These are phyloP conservation scores for Nebria salina DNA, from an alignment of 2,888 invertebrate species.

Conservation along the genomic window DNA sequence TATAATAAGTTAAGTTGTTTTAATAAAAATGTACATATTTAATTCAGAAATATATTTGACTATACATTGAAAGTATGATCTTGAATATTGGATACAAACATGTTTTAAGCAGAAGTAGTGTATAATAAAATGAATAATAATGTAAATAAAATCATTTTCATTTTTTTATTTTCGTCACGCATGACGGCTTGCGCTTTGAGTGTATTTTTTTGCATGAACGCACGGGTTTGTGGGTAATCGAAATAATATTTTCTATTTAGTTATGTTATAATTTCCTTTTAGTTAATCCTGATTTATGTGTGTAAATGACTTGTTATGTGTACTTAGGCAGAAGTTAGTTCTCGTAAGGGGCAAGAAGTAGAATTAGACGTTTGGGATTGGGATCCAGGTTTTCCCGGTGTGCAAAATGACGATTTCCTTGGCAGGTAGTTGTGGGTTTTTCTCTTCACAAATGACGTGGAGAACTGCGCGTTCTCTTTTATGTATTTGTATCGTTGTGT, in stretches of 20 bases:
- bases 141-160: conserved; percentile 30
- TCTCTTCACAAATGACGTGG: not conserved
- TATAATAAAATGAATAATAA: not conserved
- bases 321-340: conserved; percentile 77
- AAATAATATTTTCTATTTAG: conserved; percentile 44
- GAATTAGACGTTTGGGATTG: conserved; percentile 83
- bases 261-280: conserved; percentile 49
- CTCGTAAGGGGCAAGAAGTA: conserved; percentile 78
- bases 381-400: conserved; percentile 81
- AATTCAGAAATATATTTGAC: no score
- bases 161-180: conserved; percentile 16
- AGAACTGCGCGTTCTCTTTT: not conserved
- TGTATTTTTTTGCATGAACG: not conserved
- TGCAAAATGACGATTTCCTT: conserved; percentile 83
- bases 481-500: conserved; percentile 9
- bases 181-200: conserved; percentile 36
- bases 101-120: not conserved
- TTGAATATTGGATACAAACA: not conserved
- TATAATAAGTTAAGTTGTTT: no score
- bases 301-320: conserved; percentile 39
- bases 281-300: conserved; percentile 27
- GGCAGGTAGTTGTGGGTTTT: conserved; percentile 71
- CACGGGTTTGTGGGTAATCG: conserved; percentile 25
- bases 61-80: no score
- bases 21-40: no score